Conservation (phyloP, 2,113 vertebrate genomes). For the Corvus hawaiiensis region DNA sequence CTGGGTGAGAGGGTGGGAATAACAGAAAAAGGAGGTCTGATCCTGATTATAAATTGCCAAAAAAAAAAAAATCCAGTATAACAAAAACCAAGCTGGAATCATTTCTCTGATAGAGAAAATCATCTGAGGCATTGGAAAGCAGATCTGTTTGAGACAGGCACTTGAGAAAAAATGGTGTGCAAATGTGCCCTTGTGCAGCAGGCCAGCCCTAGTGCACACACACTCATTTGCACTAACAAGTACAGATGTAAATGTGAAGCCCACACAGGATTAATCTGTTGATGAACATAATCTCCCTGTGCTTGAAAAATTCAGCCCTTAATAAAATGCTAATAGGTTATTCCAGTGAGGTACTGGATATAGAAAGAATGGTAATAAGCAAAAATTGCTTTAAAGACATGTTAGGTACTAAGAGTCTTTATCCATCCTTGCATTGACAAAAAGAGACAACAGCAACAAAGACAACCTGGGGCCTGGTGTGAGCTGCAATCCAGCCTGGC, state of each 20-base stretch:
- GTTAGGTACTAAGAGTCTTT: not conserved
- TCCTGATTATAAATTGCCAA: not conserved
- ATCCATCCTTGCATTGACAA: not conserved
- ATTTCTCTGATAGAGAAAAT: constrained; percentile 50
- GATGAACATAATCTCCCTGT: not conserved
- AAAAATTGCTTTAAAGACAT: not conserved
- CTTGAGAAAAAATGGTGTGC: not conserved
- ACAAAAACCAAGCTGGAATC: not conserved
- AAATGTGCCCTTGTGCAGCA: not conserved
- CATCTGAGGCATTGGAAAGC: constrained; percentile 31
- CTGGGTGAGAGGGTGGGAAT: not conserved
- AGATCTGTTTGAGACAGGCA: constrained; percentile 22
- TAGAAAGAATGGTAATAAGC: not conserved
- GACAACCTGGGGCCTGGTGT: not conserved
- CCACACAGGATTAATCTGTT: not conserved
- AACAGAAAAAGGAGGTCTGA: not conserved
- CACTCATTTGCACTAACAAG: not conserved
- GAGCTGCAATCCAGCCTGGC: not conserved
- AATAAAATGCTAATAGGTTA: not conserved
- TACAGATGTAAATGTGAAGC: not conserved
- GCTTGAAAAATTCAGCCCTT: not conserved
- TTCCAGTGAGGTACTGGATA: not conserved
- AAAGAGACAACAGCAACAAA: not conserved
- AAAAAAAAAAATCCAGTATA: constrained; percentile 4
- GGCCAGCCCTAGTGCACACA: not conserved